Evolutionary conservation across 2,888 invertebrate genomes (phyloP).

Genomic region (Axea sp.): DNA sequence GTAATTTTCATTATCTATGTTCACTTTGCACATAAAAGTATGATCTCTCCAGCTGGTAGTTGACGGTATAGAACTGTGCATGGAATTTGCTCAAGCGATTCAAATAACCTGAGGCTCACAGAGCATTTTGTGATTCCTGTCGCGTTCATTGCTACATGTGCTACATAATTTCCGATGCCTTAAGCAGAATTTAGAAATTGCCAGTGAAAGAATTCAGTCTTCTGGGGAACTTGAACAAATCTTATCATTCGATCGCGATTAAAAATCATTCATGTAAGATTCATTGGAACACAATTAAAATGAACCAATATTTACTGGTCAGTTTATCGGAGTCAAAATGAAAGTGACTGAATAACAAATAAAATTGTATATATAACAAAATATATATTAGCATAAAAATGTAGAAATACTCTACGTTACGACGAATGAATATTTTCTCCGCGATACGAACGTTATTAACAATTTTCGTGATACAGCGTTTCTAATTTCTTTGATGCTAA

Average conservation of each 20-base stretch:
- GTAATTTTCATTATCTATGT: constrained; percentile 47
- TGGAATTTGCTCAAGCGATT: constrained; percentile 49
- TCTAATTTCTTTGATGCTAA: constrained; percentile 29
- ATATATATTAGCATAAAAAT: no score
- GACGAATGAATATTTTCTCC: no score
- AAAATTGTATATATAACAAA: no score
- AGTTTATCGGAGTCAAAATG: no score
- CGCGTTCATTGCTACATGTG: constrained; percentile 36
- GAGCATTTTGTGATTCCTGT: constrained; percentile 44
- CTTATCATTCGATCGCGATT: background rate
- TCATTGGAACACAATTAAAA: no score
- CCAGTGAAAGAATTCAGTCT: constrained; percentile 17
- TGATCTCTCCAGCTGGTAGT: constrained; percentile 47
- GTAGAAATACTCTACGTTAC: no score
- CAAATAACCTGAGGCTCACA: constrained; percentile 56
- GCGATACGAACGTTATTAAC: constrained; percentile 13
- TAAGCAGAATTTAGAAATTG: constrained; percentile 29
- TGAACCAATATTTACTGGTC: no score
- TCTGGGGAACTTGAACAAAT: background rate
- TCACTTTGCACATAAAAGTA: constrained; percentile 45
- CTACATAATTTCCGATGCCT: constrained; percentile 48
- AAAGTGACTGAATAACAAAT: no score
- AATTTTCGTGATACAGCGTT: constrained; percentile 9
- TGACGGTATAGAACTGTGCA: constrained; percentile 30
- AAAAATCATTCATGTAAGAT: no score